Evolutionary conservation across 35 echinoderm and acorn worm species (phyloP), one percentile per base, ranked within the genome.

Genomic region (Lytechinus pictus): DNA sequence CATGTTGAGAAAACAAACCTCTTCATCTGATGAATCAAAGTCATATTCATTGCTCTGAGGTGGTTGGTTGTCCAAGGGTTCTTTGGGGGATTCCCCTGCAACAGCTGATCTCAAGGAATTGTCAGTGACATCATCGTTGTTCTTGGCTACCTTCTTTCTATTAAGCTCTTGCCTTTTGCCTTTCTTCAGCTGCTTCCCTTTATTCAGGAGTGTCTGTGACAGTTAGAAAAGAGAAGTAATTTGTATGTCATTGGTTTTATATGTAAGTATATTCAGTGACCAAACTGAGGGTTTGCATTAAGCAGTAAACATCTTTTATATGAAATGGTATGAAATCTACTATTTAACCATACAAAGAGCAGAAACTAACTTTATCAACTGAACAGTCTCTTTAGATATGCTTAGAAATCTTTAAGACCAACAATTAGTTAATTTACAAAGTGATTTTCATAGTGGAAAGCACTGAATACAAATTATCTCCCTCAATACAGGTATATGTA

Each of bases 21-120:
- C 98, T 95, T 99, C 98, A 97, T 99, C 98, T 14, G 98, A 99
- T n/a, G 98, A 99, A 88, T 99, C 98, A 95, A 96, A 97, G 53
- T 99, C 97, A 97, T 99, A 99, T 96, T 99, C 98, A 96, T 97
- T 96, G 27, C 71, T 86, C 51, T 95, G 56, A 52, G 52, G 13
- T 94, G 28, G 56, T 52, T 86, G n/a, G 89, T 27, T 27, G 87
- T 89, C 54, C 54, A 27, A 44, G 86, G 27, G 16, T 92, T 90
- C 52, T 10, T 52, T 86, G 87, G 86, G 5, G 86, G 52, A 71
- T 92, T 24, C n/a, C n/a, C 3, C 19, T 53, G 16, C 14, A 16
- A 5, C 9, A 28, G 19, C 88, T 79, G 53, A 14, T 9, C 54
- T 89, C 6, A 24, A 79, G 21, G 66, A 79, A 79, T 16, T n/a